Evolutionary conservation across 2,888 invertebrate genomes (phyloP), one percentile per base, ranked within the genome.

Genomic region (Syrista parreyssii): DNA sequence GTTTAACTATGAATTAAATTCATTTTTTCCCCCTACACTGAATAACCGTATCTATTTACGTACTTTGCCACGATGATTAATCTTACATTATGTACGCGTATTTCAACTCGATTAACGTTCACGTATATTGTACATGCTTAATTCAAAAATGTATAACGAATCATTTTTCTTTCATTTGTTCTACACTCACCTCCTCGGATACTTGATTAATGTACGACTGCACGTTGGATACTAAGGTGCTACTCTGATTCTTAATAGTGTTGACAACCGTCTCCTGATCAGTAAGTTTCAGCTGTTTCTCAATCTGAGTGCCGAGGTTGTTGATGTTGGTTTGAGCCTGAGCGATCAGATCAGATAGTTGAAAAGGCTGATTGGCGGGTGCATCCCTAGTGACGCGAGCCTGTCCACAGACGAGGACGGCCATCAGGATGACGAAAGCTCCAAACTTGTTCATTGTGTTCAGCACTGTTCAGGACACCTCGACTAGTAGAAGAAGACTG

Each of bases 281-380:
- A 12, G 89, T 89, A 1, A 89, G 75, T 34, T 87, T 86, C n/a
- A 87, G 75, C 79, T 88, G 80, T 55, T 88, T 79, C 77, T 86
- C 85, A 36, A 91, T 84, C 69, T 89, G 87, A 36, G 82, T 82
- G 4, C 86, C 84, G 12, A 91, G 78, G 32, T 83, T 84, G 35
- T 84, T 85, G 68, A 90, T 86, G 68, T 84, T 86, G 6, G 80
- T 72, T 74, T 89, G 88, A 9, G 90, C 90, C 36, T 86, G 84
- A 32, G 15, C 82, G 35, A 91, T 86, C 15, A 88, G 71, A 0
- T 89, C 87, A 35, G 68, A 31, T 12, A 87, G 72, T 78, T 85
- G 86, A 55, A 82, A 6, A 0, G 83, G 76, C 73, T 86, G 83
- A 35, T 76, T 77, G 30, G 71, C 77, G 35, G 80, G 75, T 30